Percentiles rank a stretch among this genome's conserved stretches.
Conservation (phyloP, 2,797 vertebrate species). For the Falco berigora region DNA sequence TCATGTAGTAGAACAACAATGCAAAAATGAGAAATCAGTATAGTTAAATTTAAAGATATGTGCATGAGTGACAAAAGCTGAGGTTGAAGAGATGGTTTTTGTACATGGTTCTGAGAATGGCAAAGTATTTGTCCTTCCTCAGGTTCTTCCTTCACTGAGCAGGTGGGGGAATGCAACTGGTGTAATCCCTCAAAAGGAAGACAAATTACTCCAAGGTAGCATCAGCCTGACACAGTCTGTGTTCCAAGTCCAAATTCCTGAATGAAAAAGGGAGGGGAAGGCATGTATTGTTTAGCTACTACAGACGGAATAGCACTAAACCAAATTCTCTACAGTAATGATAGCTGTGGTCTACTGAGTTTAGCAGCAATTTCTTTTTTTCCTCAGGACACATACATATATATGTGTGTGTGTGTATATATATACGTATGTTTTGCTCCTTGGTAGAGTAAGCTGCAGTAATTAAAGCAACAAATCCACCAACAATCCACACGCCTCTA, state of each 20-base stretch:
- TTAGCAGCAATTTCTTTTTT: neutral
- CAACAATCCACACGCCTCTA: neutral
- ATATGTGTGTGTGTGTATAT: neutral
- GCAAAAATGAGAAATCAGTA: neutral
- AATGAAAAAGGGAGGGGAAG: neutral
- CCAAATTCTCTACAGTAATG: neutral
- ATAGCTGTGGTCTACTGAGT: neutral
- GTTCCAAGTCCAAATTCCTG: neutral
- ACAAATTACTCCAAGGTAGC: neutral
- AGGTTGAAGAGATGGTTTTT: neutral
- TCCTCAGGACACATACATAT: neutral
- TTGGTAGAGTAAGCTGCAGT: neutral
- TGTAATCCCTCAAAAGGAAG: neutral
- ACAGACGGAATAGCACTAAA: neutral
- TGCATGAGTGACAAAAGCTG: neutral
- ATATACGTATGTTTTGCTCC: neutral
- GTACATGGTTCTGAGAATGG: neutral
- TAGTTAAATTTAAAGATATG: neutral
- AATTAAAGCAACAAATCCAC: conserved; percentile 24
- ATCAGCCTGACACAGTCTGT: neutral
- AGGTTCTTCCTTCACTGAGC: neutral
- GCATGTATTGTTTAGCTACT: neutral
- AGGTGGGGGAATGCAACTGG: neutral
- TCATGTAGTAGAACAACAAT: neutral
- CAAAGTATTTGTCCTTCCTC: neutral